Conservation (phyloP, 2,797 vertebrate species). For the Scleropages formosus region DNA sequence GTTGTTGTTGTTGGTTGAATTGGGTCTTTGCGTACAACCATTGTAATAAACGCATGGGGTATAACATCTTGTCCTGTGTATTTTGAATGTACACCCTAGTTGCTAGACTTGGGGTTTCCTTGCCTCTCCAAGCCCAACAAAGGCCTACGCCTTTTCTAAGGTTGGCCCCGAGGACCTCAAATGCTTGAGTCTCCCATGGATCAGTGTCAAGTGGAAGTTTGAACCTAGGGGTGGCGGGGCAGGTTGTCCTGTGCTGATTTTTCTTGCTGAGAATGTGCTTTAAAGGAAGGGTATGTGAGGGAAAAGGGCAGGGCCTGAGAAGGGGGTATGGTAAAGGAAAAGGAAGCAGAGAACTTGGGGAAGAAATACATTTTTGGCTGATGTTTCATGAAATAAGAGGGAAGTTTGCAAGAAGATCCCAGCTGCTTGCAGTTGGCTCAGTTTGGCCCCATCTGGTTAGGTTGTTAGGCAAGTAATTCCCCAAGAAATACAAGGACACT, state of each 20-base stretch:
- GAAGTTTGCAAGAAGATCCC: constrained; percentile 8
- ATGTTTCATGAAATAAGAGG: constrained; percentile 6
- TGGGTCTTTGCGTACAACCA: too few relatives aligned
- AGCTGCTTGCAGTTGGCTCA: constrained; percentile 24
- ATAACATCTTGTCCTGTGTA: too few relatives aligned
- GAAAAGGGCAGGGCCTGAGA: not conserved
- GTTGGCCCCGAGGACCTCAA: not conserved
- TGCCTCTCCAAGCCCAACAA: too few relatives aligned
- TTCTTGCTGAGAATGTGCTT: constrained; percentile 3
- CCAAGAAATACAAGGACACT: constrained; percentile 49
- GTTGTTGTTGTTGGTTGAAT: too few relatives aligned
- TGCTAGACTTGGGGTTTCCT: too few relatives aligned
- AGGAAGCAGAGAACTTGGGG: not conserved
- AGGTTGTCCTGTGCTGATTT: not conserved
- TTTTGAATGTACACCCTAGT: too few relatives aligned
- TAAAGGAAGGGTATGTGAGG: not conserved
- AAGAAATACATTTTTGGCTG: not conserved
- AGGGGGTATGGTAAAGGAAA: not conserved
- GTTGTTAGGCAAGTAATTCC: constrained; percentile 58
- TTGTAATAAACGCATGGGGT: too few relatives aligned
- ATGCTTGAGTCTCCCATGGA: not conserved
- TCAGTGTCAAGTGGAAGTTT: not conserved
- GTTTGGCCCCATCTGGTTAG: constrained; percentile 46
- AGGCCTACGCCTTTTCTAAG: not conserved
- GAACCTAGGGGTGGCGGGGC: not conserved